phyloP scores from a whole-genome alignment of 2,888 invertebrate genomes.

The Eretmocerus hayati region DNA sequence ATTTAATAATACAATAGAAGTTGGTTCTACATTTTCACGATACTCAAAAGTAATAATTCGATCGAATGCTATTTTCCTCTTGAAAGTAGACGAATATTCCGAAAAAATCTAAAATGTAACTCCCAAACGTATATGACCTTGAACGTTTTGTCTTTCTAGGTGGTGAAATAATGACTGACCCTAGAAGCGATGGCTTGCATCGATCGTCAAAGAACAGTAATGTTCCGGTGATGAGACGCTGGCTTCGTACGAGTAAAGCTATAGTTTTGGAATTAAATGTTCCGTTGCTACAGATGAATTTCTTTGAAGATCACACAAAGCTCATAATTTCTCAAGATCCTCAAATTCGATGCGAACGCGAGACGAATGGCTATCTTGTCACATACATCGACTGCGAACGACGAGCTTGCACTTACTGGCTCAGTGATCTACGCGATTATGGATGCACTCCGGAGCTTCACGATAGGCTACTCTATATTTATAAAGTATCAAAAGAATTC shows the following conservation, averaged over 20 bases:
- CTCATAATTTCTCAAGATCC: slow-evolving; percentile 52
- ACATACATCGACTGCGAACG: slow-evolving; percentile 53
- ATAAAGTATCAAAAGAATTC: slow-evolving; percentile 50
- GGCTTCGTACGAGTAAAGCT: slow-evolving; percentile 59
- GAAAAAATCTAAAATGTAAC: too few species aligned
- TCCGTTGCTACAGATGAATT: slow-evolving; percentile 58
- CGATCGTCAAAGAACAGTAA: slow-evolving; percentile 25
- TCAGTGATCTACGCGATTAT: slow-evolving; percentile 48
- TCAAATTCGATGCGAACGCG: neutral
- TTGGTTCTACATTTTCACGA: neutral
- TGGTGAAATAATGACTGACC: slow-evolving; percentile 30
- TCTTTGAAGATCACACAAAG: slow-evolving; percentile 61
- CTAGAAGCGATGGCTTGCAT: neutral
- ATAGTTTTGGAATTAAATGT: slow-evolving; percentile 60
- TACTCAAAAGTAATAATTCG: too few species aligned
- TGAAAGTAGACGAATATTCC: too few species aligned
- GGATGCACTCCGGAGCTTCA: slow-evolving; percentile 48
- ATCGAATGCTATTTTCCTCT: too few species aligned
- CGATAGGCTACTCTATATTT: slow-evolving; percentile 50
- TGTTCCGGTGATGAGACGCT: slow-evolving; percentile 44
- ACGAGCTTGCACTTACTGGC: slow-evolving; percentile 48
- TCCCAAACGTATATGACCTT: too few species aligned
- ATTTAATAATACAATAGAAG: too few species aligned
- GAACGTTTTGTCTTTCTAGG: too few species aligned
- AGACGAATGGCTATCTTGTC: slow-evolving; percentile 41